Base-by-base conservation (phyloP, 2,797 vertebrate species). In the Leucoraja ocellata region DNA sequence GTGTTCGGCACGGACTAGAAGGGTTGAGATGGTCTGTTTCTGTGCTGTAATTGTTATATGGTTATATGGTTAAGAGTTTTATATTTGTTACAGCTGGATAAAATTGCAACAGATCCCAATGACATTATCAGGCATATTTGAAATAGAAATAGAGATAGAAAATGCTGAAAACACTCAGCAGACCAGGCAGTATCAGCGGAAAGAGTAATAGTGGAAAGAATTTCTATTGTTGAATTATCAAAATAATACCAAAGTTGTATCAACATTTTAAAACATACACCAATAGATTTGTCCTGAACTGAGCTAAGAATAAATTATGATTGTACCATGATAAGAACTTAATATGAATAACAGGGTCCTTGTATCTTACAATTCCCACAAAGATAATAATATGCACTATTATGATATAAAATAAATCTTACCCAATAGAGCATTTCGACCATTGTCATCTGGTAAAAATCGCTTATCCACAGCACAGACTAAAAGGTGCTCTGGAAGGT, bases 351-450 rank as follows among this genome's bases (percentile, higher is more conserved):
- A 86, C 8, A 65, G 14, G 10, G 13, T 32, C 58, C 61, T 32
- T 1, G 28, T n/a, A 14, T 61, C 36, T 28, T 11, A 58, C 25
- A 21, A 25, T 83, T 58, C 81, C 9, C 8, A 5, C 18, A 28
- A 65, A 88, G 28, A 36, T 32, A 36, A 65, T 10, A 9, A 88
- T 36, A 88, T 5, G 28, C 8, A 65, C 18, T 8, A 28, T n/a
- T 39, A 39, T 25, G 32, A 68, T 39, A 36, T 36, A 92, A 21
- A 68, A 74, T 21, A 23, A n/a, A n/a, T 95, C 98, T 97, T 95
- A 99, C 99, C 99, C 79, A 99, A 95, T 90, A 99, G 96, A 32
- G 99, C 98, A 21, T 99, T 98, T 95, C 94, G 98, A 76, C 99
- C 99, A 0, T 96, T 97, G 94, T 99, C 98, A 80, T 99, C 98